These are phyloP conservation scores for Oplegnathus fasciatus DNA, from an alignment of 2,113 vertebrate genomes.

Conservation along the genomic window DNA sequence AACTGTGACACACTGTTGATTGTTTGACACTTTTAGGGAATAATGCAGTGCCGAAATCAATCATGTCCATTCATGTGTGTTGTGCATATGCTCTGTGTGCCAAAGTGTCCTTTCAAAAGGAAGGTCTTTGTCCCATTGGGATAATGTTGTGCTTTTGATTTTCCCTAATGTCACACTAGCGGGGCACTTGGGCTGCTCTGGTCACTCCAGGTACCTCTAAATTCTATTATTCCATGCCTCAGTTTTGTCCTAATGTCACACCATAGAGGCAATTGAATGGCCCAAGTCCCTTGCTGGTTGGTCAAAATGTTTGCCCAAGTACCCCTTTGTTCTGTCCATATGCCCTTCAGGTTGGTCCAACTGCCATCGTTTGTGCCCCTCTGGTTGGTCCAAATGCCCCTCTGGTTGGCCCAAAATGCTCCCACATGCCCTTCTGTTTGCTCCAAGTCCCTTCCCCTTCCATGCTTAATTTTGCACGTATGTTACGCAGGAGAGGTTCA, in stretches of 20 bases:
- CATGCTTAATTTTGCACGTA: neutral
- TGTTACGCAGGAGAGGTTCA: neutral
- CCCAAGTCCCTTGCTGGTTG: no score
- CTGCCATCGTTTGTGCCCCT: no score
- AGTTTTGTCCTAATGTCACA: neutral
- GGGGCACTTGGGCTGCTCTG: neutral
- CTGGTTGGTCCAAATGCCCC: no score
- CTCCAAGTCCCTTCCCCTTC: neutral
- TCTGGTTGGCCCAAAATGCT: neutral
- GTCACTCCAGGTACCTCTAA: neutral
- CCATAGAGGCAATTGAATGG: neutral
- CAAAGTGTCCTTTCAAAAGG: constrained; percentile 30
- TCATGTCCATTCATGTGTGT: constrained; percentile 25
- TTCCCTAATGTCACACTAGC: constrained; percentile 6
- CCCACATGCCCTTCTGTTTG: neutral
- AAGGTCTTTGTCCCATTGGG: neutral
- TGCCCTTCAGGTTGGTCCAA: no score
- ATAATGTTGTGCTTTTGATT: constrained; percentile 5
- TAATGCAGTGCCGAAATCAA: constrained; percentile 17
- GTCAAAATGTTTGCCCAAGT: no score
- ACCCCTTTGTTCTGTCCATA: no score
- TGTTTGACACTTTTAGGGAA: constrained; percentile 27
- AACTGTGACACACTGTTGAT: constrained; percentile 16
- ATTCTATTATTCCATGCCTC: neutral
- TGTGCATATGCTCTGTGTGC: constrained; percentile 20